phyloP scores from a whole-genome alignment of 1,140 invertebrate genomes.

The Drosophila parabipectinata region DNA sequence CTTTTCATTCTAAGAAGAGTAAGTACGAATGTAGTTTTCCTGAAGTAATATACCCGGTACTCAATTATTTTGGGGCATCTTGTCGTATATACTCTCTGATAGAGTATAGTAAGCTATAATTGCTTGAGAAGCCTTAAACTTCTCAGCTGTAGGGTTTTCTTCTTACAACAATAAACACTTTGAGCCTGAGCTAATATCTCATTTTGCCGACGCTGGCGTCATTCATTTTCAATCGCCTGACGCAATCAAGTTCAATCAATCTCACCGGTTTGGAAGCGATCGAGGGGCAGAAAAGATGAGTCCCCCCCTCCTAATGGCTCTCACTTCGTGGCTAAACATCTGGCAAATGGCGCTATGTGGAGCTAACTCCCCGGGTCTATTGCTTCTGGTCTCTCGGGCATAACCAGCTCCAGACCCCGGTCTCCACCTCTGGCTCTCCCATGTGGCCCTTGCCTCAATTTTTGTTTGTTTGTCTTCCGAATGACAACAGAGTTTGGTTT shows the following conservation, averaged over 20 bases:
- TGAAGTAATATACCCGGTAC: not conserved
- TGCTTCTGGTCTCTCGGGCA: slow-evolving; percentile 34
- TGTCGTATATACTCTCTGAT: not conserved
- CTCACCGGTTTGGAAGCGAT: slow-evolving; percentile 7
- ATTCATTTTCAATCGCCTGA: slow-evolving; percentile 19
- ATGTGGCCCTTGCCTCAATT: not conserved
- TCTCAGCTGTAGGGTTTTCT: not conserved
- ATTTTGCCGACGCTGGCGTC: slow-evolving; percentile 24
- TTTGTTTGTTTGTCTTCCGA: slow-evolving; percentile 71
- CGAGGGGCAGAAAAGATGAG: slow-evolving; percentile 2
- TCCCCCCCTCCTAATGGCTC: not conserved
- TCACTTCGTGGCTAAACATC: slow-evolving; percentile 12
- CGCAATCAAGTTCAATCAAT: slow-evolving; percentile 33
- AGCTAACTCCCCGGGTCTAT: slow-evolving; percentile 7
- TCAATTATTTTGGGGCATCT: not conserved
- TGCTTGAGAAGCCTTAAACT: not conserved
- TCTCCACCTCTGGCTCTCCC: not conserved
- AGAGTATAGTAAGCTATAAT: not conserved
- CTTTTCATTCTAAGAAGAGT: no score
- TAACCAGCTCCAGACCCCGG: slow-evolving; percentile 24
- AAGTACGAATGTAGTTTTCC: no score
- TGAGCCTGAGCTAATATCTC: slow-evolving; percentile 21
- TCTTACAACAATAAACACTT: slow-evolving; percentile 1
- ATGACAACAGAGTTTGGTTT: slow-evolving; percentile 31
- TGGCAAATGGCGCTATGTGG: slow-evolving; percentile 30